Percentiles rank a stretch among this genome's conserved stretches.
Evolutionary conservation across 30 jellyfish, hydroid and myxozoan genomes (phyloP).

Genomic region (Aurelia sp.): DNA sequence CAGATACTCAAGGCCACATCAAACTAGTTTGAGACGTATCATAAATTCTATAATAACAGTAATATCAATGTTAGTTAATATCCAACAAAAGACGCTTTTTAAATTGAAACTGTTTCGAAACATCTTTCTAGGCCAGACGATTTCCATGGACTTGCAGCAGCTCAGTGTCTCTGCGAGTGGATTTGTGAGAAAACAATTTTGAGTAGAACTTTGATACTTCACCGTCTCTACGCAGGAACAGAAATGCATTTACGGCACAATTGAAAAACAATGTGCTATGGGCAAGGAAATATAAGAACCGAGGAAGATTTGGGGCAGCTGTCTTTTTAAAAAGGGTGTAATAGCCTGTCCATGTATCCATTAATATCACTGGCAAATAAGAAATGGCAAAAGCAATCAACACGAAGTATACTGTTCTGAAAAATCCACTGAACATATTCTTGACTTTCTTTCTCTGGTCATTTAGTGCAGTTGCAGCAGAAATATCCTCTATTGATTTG

Average conservation of each 20-base stretch:
- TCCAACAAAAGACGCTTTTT: no score
- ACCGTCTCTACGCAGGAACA: conserved; percentile 18
- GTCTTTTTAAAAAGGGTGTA: conserved; percentile 29
- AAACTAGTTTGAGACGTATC: no score
- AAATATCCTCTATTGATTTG: neutral
- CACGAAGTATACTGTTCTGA: conserved; percentile 14
- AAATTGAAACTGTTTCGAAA: no score
- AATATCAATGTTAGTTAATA: no score
- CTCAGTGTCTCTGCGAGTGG: no score
- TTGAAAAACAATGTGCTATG: conserved; percentile 26
- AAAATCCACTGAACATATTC: conserved; percentile 2
- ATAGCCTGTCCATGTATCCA: conserved; percentile 39
- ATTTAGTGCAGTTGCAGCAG: neutral
- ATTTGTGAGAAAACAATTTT: no score
- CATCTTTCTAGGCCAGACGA: no score
- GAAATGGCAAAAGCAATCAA: conserved; percentile 16
- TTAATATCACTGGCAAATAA: neutral
- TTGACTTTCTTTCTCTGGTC: neutral
- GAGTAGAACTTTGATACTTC: no score
- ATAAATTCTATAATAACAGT: no score
- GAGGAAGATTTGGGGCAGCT: conserved; percentile 9
- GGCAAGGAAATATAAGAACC: conserved; percentile 4
- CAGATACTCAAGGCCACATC: no score
- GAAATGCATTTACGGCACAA: conserved; percentile 15
- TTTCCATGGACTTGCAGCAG: no score